Evolutionary conservation across 2,888 invertebrate species (phyloP).

Genomic region (Neocrepidodera transversa): DNA sequence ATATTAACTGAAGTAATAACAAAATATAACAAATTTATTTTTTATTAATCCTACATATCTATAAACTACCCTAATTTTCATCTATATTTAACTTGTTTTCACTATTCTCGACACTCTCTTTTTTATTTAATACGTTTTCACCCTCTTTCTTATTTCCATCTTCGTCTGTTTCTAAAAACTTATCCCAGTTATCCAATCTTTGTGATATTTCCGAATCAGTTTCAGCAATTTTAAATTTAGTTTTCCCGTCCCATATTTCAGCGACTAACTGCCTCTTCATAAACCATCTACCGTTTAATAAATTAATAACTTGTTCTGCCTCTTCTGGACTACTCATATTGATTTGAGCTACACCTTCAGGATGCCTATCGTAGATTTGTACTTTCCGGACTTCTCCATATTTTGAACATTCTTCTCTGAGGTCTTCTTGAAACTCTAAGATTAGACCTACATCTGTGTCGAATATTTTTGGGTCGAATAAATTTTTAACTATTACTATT

Average conservation of each 20-base stretch:
- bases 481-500: constrained; percentile 90
- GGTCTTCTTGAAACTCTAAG: constrained; percentile 88
- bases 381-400: constrained; percentile 94
- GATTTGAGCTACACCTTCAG: constrained; percentile 93
- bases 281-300: constrained; percentile 91
- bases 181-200: constrained; percentile 86
- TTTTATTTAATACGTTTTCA: too few species aligned
- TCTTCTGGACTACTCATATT: constrained; percentile 89
- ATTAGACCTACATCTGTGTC: constrained; percentile 88
- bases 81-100: constrained; percentile 16
- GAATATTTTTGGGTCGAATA: constrained; percentile 89
- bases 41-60: neutral
- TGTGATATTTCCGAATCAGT: constrained; percentile 86
- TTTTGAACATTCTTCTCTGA: constrained; percentile 87
- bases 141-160: constrained; percentile 2
- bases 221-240: constrained; percentile 85
- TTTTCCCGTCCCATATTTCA: constrained; percentile 94
- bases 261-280: constrained; percentile 85
- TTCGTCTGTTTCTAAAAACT: constrained; percentile 74
- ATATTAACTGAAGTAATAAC: too few species aligned
- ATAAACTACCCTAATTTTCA: constrained; percentile 3
- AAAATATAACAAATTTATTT: too few species aligned
- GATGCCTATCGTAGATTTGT: constrained; percentile 88
- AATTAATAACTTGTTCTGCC: constrained; percentile 87
- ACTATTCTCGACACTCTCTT: constrained; percentile 16